A percentile compares a stretch with the other conserved stretches of the same genome.
These are phyloP conservation scores for Pipistrellus pygmaeus DNA, from an alignment of 2,797 vertebrate species.

Conservation along the genomic window DNA sequence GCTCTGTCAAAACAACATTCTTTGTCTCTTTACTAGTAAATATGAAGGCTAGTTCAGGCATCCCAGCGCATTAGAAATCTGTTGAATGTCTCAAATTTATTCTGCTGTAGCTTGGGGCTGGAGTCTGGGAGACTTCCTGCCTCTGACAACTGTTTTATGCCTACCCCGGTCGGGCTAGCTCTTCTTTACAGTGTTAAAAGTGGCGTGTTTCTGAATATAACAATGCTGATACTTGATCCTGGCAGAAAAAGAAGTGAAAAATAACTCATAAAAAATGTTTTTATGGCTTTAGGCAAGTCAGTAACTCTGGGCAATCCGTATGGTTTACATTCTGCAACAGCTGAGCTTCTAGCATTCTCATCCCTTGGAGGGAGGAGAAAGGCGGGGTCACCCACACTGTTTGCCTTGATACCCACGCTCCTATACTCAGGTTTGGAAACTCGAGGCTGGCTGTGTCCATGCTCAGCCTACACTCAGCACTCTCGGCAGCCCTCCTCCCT, in stretches of 20 bases:
- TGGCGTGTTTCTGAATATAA: constrained; percentile 80
- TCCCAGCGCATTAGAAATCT: constrained; percentile 71
- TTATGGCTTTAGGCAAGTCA: constrained; percentile 83
- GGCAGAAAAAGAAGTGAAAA: constrained; percentile 82
- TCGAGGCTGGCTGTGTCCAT: not conserved
- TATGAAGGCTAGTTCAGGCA: constrained; percentile 68
- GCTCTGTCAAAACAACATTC: constrained; percentile 79
- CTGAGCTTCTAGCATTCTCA: constrained; percentile 59
- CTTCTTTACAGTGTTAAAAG: constrained; percentile 75
- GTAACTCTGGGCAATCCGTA: constrained; percentile 75
- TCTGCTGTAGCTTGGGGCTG: constrained; percentile 72
- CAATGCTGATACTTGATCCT: constrained; percentile 78
- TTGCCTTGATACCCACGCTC: constrained; percentile 14
- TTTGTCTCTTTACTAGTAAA: constrained; percentile 79
- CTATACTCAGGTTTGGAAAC: constrained; percentile 53
- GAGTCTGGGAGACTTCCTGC: constrained; percentile 76
- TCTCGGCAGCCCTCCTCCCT: not conserved
- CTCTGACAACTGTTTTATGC: constrained; percentile 68
- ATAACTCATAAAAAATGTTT: constrained; percentile 79
- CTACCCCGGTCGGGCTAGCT: constrained; percentile 42
- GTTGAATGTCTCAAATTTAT: constrained; percentile 79
- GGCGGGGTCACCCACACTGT: constrained; percentile 57
- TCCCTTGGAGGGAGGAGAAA: constrained; percentile 37
- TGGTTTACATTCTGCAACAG: constrained; percentile 80
- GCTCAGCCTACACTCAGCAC: constrained; percentile 11